A percentile compares a stretch with the other conserved stretches of the same genome.
phyloP scores from a whole-genome alignment of 2,888 invertebrate genomes.

The Cosmia trapezina region DNA sequence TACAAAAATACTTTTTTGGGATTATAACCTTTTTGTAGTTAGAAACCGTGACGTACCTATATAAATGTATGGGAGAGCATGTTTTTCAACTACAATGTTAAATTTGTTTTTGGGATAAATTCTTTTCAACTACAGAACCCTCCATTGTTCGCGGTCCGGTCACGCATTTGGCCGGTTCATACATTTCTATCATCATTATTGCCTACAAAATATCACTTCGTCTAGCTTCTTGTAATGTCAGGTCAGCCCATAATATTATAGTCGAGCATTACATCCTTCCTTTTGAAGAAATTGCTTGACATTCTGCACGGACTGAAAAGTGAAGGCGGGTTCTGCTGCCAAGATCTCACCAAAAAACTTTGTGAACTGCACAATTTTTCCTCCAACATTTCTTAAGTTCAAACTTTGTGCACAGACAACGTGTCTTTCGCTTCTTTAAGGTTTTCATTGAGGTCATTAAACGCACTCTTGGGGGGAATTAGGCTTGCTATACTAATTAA shows the following conservation, averaged over 20 bases:
- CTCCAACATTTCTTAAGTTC: slow-evolving; percentile 24
- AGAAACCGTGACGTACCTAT: too few species aligned
- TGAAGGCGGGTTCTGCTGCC: slow-evolving; percentile 16
- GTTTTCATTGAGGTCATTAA: slow-evolving; percentile 74
- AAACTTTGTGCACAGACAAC: slow-evolving; percentile 39
- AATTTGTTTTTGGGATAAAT: too few species aligned
- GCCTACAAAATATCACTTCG: background rate
- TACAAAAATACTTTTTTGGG: too few species aligned
- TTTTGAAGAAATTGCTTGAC: slow-evolving; percentile 33
- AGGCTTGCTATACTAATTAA: slow-evolving; percentile 77
- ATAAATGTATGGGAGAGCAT: too few species aligned
- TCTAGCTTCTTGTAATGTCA: background rate
- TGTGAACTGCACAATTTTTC: slow-evolving; percentile 27
- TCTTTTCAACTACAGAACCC: too few species aligned
- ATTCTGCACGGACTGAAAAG: slow-evolving; percentile 22
- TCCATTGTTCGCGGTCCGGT: too few species aligned
- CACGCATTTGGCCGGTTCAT: too few species aligned
- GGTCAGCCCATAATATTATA: background rate
- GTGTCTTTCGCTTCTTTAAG: slow-evolving; percentile 58
- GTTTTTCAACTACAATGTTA: too few species aligned
- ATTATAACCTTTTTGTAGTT: too few species aligned
- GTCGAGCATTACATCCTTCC: slow-evolving; percentile 8
- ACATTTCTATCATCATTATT: background rate
- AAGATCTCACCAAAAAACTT: slow-evolving; percentile 37
- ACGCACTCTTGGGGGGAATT: slow-evolving; percentile 71